These are phyloP conservation scores for Panonychus citri DNA, from an alignment of 1,140 invertebrate genomes.

Conservation along the genomic window DNA sequence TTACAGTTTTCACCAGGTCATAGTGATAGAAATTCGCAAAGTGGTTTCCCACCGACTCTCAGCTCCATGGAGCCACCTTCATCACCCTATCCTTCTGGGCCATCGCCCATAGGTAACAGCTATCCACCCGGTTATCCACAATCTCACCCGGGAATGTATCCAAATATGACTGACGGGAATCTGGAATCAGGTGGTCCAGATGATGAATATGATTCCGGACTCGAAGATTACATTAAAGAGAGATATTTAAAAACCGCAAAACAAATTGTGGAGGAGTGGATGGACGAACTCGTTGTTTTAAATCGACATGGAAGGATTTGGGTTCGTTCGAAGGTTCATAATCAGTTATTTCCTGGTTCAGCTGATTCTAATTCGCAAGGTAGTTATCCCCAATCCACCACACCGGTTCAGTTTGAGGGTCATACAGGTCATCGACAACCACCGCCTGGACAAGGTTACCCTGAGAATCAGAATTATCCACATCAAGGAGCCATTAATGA, in stretches of 20 bases:
- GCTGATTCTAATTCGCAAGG: conserved; percentile 1
- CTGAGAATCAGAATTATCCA: neutral
- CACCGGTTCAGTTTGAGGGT: neutral
- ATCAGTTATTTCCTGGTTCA: neutral
- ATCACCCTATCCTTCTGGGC: neutral
- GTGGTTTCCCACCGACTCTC: neutral
- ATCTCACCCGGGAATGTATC: neutral
- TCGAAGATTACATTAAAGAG: no score
- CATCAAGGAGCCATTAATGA: neutral
- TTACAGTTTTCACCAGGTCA: neutral
- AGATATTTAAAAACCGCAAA: no score
- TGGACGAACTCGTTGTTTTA: no score
- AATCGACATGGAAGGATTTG: no score
- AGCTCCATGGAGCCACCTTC: neutral
- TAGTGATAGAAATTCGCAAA: conserved; percentile 3
- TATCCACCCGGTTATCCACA: neutral
- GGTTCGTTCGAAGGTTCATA: no score
- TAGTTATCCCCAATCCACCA: conserved; percentile 1
- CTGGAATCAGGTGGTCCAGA: neutral
- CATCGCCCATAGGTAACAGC: neutral
- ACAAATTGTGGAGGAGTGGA: no score
- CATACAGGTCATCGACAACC: no score
- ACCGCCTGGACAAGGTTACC: neutral
- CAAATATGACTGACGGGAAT: no score
- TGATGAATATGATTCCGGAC: neutral